Conservation (phyloP, 2,113 vertebrate species). For the Pseudois nayaur region DNA sequence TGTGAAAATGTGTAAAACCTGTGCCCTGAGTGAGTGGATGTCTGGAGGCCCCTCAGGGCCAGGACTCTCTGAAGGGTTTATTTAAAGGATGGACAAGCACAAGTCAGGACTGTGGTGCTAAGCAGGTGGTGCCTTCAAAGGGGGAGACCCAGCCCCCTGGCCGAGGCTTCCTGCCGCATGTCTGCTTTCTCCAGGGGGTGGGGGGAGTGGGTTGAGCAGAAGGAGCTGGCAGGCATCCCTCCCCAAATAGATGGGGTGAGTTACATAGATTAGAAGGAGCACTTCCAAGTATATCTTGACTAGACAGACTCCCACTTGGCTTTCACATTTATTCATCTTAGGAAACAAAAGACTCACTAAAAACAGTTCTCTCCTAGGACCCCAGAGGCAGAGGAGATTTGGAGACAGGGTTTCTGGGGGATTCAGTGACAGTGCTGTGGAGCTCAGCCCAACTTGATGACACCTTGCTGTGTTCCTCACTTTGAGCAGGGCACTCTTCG, state of each 20-base stretch:
- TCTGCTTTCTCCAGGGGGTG: not conserved
- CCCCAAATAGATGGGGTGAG: not conserved
- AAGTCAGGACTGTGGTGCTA: not conserved
- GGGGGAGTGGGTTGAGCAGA: not conserved
- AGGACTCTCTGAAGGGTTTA: not conserved
- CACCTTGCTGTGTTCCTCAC: not conserved
- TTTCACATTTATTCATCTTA: not conserved
- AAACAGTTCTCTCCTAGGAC: not conserved
- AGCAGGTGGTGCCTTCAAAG: fast-evolving
- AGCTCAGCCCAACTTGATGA: not conserved
- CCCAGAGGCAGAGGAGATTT: not conserved
- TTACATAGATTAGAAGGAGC: not conserved
- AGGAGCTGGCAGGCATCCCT: not conserved
- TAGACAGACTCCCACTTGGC: not conserved
- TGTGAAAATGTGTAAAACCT: not conserved
- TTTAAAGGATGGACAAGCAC: not conserved
- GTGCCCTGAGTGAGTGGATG: not conserved
- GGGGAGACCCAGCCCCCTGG: not conserved
- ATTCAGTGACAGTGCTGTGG: not conserved
- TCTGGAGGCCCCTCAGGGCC: not conserved
- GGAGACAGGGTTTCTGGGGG: not conserved
- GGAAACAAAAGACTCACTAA: constrained; percentile 31
- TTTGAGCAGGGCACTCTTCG: not conserved
- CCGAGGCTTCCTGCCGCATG: not conserved
- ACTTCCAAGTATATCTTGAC: not conserved